Percentiles rank a stretch among this genome's conserved stretches.
Evolutionary conservation across 2,797 vertebrate genomes (phyloP).

Genomic region (Acanthis flammea): DNA sequence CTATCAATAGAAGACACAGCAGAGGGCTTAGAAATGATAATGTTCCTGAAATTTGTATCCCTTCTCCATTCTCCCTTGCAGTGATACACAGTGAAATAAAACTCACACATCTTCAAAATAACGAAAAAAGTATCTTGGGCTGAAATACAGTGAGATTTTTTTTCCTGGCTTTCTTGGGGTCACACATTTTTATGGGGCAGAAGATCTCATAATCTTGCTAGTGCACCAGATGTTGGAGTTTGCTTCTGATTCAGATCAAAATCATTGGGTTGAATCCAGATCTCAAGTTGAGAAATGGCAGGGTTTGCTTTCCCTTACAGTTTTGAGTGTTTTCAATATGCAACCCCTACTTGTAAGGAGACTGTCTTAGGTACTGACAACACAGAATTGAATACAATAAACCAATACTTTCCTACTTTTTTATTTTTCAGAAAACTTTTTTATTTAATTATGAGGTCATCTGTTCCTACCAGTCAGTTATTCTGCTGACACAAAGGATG

Average conservation of each 20-base stretch:
- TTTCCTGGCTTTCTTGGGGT: conserved; percentile 12
- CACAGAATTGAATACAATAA: not conserved
- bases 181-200: conserved; percentile 53
- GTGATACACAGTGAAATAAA: not conserved
- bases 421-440: not conserved
- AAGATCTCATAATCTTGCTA: conserved; percentile 59
- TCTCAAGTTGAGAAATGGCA: conserved; percentile 59
- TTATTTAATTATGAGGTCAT: not conserved
- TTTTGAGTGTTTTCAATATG: conserved; percentile 45
- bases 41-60: not conserved
- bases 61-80: not conserved
- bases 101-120: conserved; percentile 8
- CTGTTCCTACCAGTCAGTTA: not conserved
- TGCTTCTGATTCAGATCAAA: conserved; percentile 72
- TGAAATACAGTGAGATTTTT: not conserved
- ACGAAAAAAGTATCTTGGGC: not conserved
- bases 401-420: not conserved
- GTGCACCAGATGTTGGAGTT: conserved; percentile 63
- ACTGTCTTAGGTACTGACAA: conserved; percentile 33
- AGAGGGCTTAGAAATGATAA: not conserved
- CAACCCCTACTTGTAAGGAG: conserved; percentile 41
- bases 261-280: conserved; percentile 63
- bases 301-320: conserved; percentile 59
- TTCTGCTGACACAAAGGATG: not conserved
- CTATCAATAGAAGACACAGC: not conserved